Evolutionary conservation across 2,113 vertebrate genomes (phyloP), one percentile per base, ranked within the genome.

Genomic region (Cricetomys ansorgei): DNA sequence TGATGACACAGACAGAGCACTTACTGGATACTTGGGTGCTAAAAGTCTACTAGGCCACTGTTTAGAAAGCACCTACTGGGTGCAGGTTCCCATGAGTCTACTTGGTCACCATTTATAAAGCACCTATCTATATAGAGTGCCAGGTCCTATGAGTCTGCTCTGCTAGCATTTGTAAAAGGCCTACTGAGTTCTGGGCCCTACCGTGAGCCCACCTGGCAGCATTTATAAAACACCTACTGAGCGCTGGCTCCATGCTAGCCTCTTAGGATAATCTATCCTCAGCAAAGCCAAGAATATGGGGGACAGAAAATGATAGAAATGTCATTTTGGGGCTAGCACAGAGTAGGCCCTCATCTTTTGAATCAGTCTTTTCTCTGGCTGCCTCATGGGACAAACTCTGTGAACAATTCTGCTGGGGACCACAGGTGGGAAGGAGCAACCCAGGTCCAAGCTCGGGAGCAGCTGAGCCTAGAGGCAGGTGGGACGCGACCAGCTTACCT

Each of bases 401-500:
- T 23, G 57, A n/a, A 6, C 67, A 37, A 2, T 27, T 50, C n/a
- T 1, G 1, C 37, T 7, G 4, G 19, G 79, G 37, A 75, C 37
- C n/a, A 45, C 5, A 13, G 13, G 43, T 2, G 72, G 64, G 59
- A 45, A 8, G 17, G 19, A 37, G 2, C 37, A 77, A 6, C 37
- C 69, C 53, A 53, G 17, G 7, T 29, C 5, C 5, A 43, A 55
- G 67, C 3, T 7, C n/a, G 67, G 0, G 34, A n/a, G 34, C 27
- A n/a, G n/a, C 27, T 2, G 2, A 43, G 27, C 1, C 23, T 37
- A 75, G 65, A 34, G 50, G 40, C 21, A 43, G 64, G 1, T 2
- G 40, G 83, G 29, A 37, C 43, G n/a, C n/a, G n/a, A n/a, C 12
- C 72, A 0, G 13, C 97, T 97, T 92, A 98, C 98, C 96, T 40